Evolutionary conservation across 2,888 invertebrate species (phyloP).

Genomic region (Camponotus fellah): DNA sequence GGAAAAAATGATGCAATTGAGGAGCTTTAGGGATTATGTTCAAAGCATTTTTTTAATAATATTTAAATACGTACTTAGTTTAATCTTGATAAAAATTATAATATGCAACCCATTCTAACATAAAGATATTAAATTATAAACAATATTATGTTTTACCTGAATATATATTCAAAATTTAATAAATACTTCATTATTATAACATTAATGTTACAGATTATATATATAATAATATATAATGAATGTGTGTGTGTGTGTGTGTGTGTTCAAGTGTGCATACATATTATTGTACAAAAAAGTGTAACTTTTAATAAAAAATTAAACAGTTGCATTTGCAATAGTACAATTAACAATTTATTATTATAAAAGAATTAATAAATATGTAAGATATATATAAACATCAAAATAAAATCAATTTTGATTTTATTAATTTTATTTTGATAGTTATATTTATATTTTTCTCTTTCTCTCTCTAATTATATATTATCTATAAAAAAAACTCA

Average conservation of each 20-base stretch:
- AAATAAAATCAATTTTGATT: neutral
- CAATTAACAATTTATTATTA: slow-evolving; percentile 27
- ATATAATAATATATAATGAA: neutral
- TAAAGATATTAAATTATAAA: slow-evolving; percentile 41
- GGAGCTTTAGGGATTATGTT: neutral
- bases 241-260: neutral
- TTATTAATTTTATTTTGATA: neutral
- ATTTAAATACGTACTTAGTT: slow-evolving; percentile 59
- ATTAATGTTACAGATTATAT: slow-evolving; percentile 33
- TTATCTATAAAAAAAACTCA: neutral
- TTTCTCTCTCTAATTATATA: neutral
- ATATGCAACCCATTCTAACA: slow-evolving; percentile 42
- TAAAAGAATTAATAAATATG: neutral
- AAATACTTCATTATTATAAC: neutral
- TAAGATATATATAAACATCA: slow-evolving; percentile 1
- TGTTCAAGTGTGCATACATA: neutral
- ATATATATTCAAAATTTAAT: slow-evolving; percentile 6
- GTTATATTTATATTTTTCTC: too few relatives aligned
- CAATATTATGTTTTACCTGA: slow-evolving; percentile 47
- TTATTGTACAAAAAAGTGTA: neutral
- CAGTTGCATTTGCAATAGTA: neutral
- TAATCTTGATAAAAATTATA: slow-evolving; percentile 59
- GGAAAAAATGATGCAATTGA: neutral
- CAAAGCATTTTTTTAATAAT: slow-evolving; percentile 14
- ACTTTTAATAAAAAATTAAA: slow-evolving; percentile 7